Conservation (phyloP, 1,140 invertebrate species). For the Apis laboriosa region DNA sequence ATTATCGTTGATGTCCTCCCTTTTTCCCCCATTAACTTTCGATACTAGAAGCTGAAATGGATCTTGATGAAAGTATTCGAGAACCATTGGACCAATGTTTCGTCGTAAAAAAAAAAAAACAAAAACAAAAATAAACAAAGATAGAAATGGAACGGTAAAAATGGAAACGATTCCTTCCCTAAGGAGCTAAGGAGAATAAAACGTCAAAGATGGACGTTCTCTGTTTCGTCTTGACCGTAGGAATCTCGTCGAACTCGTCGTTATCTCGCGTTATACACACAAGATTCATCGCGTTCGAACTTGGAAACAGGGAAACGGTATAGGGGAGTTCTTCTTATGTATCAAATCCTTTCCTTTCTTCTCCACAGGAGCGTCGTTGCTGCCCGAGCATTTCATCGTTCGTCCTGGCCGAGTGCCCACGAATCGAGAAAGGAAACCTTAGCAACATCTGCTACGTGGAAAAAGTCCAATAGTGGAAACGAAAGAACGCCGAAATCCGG, state of each 20-base stretch:
- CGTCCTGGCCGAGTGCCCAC: constrained; percentile 30
- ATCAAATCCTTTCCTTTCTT: background rate
- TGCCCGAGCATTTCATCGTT: constrained; percentile 18
- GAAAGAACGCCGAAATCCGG: constrained; percentile 8
- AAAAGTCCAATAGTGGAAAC: background rate
- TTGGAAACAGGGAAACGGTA: background rate
- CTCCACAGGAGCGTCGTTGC: background rate
- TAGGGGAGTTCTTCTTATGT: background rate
- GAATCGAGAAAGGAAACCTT: constrained; percentile 7
- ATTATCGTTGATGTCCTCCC: background rate
- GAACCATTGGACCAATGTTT: background rate
- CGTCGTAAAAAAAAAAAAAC: constrained; percentile 13
- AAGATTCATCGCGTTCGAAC: background rate
- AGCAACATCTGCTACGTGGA: constrained; percentile 44
- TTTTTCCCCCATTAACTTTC: background rate
- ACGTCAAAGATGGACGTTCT: background rate
- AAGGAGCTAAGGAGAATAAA: background rate
- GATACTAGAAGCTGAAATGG: constrained; percentile 16
- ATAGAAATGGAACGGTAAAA: constrained; percentile 41
- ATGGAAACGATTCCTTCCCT: background rate
- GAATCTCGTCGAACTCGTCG: constrained; percentile 10
- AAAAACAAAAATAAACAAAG: constrained; percentile 1
- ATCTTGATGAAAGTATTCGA: constrained; percentile 24
- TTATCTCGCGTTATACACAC: background rate
- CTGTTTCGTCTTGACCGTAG: constrained; percentile 10